phyloP scores from a whole-genome alignment of 2,113 vertebrate species.

The Calidris pygmaea region DNA sequence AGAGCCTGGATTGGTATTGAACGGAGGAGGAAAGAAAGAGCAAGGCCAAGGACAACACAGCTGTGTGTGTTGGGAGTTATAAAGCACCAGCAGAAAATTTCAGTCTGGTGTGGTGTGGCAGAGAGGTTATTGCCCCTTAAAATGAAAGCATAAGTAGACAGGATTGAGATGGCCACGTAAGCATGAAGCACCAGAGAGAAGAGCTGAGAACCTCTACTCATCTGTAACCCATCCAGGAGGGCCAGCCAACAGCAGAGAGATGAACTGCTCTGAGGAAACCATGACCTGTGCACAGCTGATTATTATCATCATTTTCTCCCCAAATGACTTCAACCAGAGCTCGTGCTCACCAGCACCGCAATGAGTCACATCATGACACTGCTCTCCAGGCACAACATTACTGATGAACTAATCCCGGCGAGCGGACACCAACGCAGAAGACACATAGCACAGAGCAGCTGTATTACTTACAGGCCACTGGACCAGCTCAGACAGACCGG shows the following conservation, averaged over 20 bases:
- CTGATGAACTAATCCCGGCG: not conserved
- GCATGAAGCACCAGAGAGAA: not conserved
- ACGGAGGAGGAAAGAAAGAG: not conserved
- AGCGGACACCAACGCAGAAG: not conserved
- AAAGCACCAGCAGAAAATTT: not conserved
- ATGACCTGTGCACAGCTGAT: not conserved
- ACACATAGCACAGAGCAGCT: fast-evolving
- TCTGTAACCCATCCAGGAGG: not conserved
- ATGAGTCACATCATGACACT: not conserved
- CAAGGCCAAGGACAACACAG: not conserved
- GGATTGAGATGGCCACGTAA: not conserved
- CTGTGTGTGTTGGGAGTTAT: not conserved
- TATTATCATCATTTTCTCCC: not conserved
- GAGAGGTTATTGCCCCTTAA: not conserved
- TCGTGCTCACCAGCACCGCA: not conserved
- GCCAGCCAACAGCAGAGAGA: not conserved
- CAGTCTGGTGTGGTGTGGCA: not conserved
- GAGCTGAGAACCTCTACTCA: not conserved
- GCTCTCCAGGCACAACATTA: not conserved
- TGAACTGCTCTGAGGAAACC: not conserved
- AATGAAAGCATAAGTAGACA: not conserved
- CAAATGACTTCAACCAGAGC: not conserved
- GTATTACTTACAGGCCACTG: not conserved
- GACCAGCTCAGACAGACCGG: fast-evolving
- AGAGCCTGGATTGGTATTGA: not conserved